These are phyloP conservation scores for Hyposoter dolosus DNA, from an alignment of 2,888 invertebrate species.

Conservation along the genomic window DNA sequence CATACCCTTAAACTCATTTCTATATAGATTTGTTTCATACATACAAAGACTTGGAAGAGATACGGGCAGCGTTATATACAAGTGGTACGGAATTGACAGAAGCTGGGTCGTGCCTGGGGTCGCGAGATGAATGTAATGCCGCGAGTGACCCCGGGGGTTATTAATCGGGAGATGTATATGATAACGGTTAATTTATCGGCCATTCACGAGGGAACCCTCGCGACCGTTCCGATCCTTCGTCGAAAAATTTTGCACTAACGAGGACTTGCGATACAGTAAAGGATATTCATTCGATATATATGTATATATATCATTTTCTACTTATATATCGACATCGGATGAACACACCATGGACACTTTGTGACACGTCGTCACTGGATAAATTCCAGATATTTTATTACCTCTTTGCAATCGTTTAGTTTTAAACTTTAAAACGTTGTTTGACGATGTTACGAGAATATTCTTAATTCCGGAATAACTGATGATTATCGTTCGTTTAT, in stretches of 20 bases:
- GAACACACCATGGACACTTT: not conserved
- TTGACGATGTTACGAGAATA: not conserved
- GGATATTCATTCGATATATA: not conserved
- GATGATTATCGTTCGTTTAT: not conserved
- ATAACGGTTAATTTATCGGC: slow-evolving; percentile 71
- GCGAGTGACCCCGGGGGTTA: slow-evolving; percentile 65
- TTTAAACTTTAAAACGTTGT: not conserved
- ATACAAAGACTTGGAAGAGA: slow-evolving; percentile 29
- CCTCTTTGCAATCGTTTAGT: not conserved
- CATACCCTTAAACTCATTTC: not conserved
- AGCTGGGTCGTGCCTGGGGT: slow-evolving; percentile 69
- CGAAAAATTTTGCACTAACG: slow-evolving; percentile 54
- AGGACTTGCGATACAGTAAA: slow-evolving; percentile 42
- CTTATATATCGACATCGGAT: not conserved
- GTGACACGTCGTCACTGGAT: not conserved
- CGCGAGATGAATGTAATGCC: slow-evolving; percentile 65
- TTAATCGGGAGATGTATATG: slow-evolving; percentile 69
- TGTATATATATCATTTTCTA: not conserved
- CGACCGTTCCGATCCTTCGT: slow-evolving; percentile 37
- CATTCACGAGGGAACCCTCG: slow-evolving; percentile 58
- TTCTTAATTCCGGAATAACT: not conserved
- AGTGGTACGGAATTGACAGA: slow-evolving; percentile 70
- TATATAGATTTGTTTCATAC: slow-evolving; percentile 10
- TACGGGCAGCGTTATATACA: slow-evolving; percentile 51
- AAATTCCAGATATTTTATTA: not conserved